These are phyloP conservation scores for Andrena cerasifolii DNA, from an alignment of 1,140 invertebrate species.

Conservation along the genomic window DNA sequence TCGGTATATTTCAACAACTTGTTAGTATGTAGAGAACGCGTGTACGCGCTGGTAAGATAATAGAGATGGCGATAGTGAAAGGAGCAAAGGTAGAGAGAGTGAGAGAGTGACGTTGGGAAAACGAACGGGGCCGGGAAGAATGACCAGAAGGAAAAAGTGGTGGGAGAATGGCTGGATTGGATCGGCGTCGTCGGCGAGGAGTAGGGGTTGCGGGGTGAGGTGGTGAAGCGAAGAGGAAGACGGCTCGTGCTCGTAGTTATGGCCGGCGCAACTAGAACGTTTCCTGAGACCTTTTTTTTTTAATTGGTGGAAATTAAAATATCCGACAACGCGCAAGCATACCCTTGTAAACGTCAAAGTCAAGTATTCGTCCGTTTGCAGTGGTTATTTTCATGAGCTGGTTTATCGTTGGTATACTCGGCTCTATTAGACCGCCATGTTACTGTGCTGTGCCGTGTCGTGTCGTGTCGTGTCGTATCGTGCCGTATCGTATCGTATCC, in stretches of 20 bases:
- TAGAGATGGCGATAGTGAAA: no score
- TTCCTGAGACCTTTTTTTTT: neutral
- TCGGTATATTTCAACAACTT: no score
- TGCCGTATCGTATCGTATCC: no score
- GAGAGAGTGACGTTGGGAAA: no score
- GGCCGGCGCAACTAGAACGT: slow-evolving; percentile 11
- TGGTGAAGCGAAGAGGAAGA: slow-evolving; percentile 13
- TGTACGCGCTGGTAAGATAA: no score
- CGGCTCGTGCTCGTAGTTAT: slow-evolving; percentile 21
- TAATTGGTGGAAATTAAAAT: neutral
- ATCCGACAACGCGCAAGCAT: neutral
- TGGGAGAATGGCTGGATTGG: no score
- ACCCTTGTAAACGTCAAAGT: no score
- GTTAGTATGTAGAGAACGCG: no score
- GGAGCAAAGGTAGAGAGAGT: no score
- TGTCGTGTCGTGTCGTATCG: slow-evolving; percentile 20
- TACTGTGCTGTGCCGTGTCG: slow-evolving; percentile 24
- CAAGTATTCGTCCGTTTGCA: neutral
- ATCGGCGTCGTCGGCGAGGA: no score
- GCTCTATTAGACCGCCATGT: slow-evolving; percentile 29
- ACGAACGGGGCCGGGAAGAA: neutral
- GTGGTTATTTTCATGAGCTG: neutral
- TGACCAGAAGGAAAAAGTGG: neutral
- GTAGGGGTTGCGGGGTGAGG: neutral
- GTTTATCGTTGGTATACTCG: neutral